Evolutionary conservation across 2,797 vertebrate genomes (phyloP).

Genomic region (Crenichthys baileyi): DNA sequence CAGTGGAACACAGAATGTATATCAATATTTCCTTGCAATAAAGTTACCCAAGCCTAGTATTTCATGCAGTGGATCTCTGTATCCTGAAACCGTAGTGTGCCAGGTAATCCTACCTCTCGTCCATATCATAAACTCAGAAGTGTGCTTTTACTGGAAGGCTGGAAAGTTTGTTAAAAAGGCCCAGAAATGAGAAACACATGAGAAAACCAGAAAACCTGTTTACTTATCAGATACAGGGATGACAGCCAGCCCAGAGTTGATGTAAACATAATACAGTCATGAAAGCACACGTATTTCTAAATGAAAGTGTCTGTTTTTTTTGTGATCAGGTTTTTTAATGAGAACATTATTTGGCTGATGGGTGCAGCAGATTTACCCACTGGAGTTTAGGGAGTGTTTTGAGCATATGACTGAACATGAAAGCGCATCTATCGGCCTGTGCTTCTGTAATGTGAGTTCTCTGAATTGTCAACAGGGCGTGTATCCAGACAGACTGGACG

Average conservation of each 20-base stretch:
- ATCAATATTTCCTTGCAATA: not conserved
- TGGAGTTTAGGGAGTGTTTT: constrained; percentile 58
- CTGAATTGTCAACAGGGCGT: constrained; percentile 36
- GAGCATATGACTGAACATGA: constrained; percentile 47
- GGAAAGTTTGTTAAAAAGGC: not conserved
- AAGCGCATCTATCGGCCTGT: constrained; percentile 19
- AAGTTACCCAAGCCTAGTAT: not conserved
- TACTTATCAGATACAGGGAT: not conserved
- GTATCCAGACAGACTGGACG: constrained; percentile 33
- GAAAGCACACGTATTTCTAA: not conserved
- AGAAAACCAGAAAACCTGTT: not conserved
- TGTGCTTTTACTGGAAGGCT: not conserved
- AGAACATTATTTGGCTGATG: constrained; percentile 63
- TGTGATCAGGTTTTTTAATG: not conserved
- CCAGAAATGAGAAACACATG: not conserved
- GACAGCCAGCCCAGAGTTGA: not conserved
- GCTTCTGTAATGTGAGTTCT: constrained; percentile 35
- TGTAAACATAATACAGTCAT: not conserved
- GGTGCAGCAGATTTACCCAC: constrained; percentile 58
- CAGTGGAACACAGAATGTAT: not conserved
- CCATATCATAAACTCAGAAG: not conserved
- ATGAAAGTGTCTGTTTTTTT: too few species aligned
- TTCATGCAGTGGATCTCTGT: too few species aligned
- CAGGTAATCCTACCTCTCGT: not conserved
- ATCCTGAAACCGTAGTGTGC: too few species aligned